phyloP scores from a whole-genome alignment of 1,140 invertebrate species.

The silkworm (Bombyx mori) region DNA sequence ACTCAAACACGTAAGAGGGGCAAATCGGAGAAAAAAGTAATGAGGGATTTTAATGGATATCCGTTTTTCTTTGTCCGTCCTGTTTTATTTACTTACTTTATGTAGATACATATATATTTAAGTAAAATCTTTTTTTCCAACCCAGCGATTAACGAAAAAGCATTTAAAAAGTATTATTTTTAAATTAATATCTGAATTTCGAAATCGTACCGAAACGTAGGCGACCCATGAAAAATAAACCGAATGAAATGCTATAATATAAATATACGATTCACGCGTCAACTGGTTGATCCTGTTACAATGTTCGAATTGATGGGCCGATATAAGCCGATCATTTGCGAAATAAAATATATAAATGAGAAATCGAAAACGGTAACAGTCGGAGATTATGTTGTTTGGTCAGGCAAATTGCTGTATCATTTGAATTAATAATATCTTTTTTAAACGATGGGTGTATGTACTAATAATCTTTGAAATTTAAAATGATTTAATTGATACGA shows the following conservation, averaged over 20 bases:
- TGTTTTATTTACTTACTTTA: background rate
- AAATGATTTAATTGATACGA: no score
- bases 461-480: no score
- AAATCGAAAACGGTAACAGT: slow-evolving; percentile 20
- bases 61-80: slow-evolving; percentile 14
- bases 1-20: slow-evolving; percentile 42
- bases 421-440: no score
- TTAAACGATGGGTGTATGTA: no score
- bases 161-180: background rate
- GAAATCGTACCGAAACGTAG: background rate
- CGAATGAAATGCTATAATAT: slow-evolving; percentile 48
- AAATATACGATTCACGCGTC: slow-evolving; percentile 47
- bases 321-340: slow-evolving; percentile 55
- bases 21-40: slow-evolving; percentile 43
- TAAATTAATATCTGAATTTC: background rate
- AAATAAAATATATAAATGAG: slow-evolving; percentile 21
- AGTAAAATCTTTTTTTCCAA: background rate
- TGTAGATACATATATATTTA: background rate
- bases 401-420: no score
- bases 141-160: background rate
- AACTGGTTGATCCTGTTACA: slow-evolving; percentile 59
- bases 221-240: slow-evolving; percentile 17
- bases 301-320: slow-evolving; percentile 49
- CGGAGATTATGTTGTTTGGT: no score
- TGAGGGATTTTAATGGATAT: slow-evolving; percentile 36